phyloP scores from a whole-genome alignment of 1,140 invertebrate genomes.

The Drosophila lini region DNA sequence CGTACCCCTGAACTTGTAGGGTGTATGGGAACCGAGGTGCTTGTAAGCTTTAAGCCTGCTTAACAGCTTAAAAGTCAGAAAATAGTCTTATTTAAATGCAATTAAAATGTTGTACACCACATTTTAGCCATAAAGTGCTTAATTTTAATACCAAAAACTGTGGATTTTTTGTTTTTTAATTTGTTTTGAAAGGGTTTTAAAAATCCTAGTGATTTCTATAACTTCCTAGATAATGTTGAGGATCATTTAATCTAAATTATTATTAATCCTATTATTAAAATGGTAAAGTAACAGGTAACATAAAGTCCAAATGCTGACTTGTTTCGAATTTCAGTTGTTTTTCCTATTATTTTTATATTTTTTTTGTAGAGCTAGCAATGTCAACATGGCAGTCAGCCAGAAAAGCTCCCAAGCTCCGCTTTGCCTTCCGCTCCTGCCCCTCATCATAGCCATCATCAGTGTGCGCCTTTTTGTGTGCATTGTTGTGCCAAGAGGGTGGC shows the following conservation, averaged over 20 bases:
- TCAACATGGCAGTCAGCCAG: conserved; percentile 67
- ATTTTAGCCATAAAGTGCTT: too few species aligned
- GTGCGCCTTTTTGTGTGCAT: conserved; percentile 78
- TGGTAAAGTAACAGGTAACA: neutral
- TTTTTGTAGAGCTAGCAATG: conserved; percentile 44
- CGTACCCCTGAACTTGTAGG: neutral
- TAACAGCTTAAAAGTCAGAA: too few species aligned
- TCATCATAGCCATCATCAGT: conserved; percentile 40
- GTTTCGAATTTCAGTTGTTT: conserved; percentile 12
- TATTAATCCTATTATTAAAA: too few species aligned
- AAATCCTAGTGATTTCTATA: too few species aligned
- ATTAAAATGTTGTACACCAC: too few species aligned
- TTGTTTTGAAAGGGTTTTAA: too few species aligned
- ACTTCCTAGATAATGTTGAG: too few species aligned
- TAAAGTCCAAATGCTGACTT: neutral
- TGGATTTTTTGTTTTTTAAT: too few species aligned
- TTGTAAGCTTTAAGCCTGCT: neutral
- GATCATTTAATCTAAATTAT: too few species aligned
- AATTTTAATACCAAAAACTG: too few species aligned
- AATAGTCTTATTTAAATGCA: too few species aligned
- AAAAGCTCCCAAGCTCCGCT: conserved; percentile 24
- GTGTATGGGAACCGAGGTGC: neutral
- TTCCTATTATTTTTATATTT: conserved; percentile 19
- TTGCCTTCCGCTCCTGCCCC: conserved; percentile 1
- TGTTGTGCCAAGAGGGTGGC: conserved; percentile 47